Evolutionary conservation across 1,140 invertebrate genomes (phyloP), one percentile per base, ranked within the genome.

Genomic region (Aphidius gifuensis): DNA sequence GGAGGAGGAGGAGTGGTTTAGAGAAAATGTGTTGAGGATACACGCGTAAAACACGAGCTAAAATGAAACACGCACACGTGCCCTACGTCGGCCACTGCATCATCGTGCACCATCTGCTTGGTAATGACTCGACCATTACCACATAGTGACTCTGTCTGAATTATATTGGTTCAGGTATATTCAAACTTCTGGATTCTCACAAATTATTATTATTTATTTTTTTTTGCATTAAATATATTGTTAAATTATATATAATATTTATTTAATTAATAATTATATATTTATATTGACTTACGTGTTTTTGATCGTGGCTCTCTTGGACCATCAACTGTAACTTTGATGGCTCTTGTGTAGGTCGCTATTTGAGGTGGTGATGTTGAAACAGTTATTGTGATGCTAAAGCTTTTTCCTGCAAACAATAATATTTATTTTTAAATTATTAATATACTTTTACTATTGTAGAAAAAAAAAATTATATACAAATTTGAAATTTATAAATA

Each of bases 261-360:
- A 7, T 32, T 23, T 11, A 49, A 49, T 49, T 21, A 9, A 58
- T 9, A 53, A 44, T 61, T 5, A 55, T 54, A n/a, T 39, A 5
- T 40, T 42, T 6, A 32, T 9, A 32, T 9, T 43, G 6, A 92
- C 93, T 96, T 90, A 97, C 95, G 92, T 78, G 92, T 93, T 87
- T 98, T 98, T 61, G 93, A 96, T 75, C 97, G 84, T 1, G 96
- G 96, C 78, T 99, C 97, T 71, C 97, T 80, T 1, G 97, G 97
- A 70, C 97, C 97, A 80, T 99, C 97, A 39, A 99, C 97, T 42
- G 97, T 99, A 47, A 99, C 96, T 86, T 99, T 99, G 79, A 99
- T 98, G 50, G 96, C 96, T 83, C 97, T 97, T 70, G 86, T 90
- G 81, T 98, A 97, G 21, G 95, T 96, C 32, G 94, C 88, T 57